Percentiles rank a stretch among this genome's conserved stretches.
phyloP scores from a whole-genome alignment of 1,140 invertebrate genomes.

The Melipona quadrifasciata region DNA sequence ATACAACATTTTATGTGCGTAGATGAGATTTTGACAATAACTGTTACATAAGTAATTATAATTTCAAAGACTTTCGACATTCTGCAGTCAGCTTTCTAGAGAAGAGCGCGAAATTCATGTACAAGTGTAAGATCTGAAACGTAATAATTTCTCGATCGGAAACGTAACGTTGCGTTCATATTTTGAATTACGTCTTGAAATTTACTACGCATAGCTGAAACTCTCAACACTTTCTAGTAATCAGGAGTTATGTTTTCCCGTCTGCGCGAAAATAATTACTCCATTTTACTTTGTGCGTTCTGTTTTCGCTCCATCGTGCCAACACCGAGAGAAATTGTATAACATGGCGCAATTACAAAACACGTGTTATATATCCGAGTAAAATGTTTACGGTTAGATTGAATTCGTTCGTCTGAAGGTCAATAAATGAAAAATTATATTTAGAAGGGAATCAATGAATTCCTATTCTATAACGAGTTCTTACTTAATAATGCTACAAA shows the following conservation, averaged over 20 bases:
- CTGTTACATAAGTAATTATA: not conserved
- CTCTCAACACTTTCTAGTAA: not conserved
- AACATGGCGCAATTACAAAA: not conserved
- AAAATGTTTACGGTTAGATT: not conserved
- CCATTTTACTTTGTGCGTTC: not conserved
- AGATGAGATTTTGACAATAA: not conserved
- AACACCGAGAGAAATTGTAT: not conserved
- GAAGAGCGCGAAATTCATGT: not conserved
- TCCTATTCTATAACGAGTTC: not conserved
- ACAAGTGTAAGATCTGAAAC: not conserved
- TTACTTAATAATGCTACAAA: not conserved
- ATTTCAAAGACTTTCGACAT: too few species aligned
- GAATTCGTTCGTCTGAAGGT: not conserved
- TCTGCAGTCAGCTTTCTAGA: not conserved
- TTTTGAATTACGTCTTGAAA: not conserved
- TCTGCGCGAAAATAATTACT: not conserved
- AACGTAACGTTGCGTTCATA: not conserved
- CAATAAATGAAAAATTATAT: not conserved
- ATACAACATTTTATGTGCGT: too few species aligned
- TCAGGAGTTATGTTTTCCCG: not conserved
- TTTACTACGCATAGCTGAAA: not conserved
- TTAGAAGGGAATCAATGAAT: not conserved
- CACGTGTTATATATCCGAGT: not conserved
- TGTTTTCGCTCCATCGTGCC: not conserved
- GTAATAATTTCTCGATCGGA: too few species aligned